Percentiles rank a stretch among this genome's conserved stretches.
These are phyloP conservation scores for Diplodus sargus DNA, from an alignment of 2,797 vertebrate genomes.

Conservation along the genomic window DNA sequence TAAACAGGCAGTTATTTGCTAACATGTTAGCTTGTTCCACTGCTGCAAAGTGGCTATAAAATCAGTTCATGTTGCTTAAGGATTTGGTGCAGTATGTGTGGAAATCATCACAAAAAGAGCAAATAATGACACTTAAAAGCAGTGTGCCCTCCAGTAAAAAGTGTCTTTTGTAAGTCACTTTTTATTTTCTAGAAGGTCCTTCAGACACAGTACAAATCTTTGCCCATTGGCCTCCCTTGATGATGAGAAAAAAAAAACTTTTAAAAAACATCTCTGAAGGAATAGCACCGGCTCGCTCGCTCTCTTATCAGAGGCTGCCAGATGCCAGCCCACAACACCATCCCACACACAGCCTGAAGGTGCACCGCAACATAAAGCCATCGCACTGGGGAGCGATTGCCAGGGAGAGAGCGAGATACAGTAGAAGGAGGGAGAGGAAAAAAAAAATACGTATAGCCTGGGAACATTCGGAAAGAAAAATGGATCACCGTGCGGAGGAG, in stretches of 20 bases:
- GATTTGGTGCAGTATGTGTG: not conserved
- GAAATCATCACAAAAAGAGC: slow-evolving; percentile 19
- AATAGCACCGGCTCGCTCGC: slow-evolving; percentile 69
- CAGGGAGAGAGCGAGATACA: slow-evolving; percentile 62
- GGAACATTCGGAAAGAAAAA: slow-evolving; percentile 73
- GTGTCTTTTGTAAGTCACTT: slow-evolving; percentile 26
- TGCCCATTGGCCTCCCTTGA: slow-evolving; percentile 52
- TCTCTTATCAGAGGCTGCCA: slow-evolving; percentile 86
- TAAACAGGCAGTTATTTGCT: not conserved
- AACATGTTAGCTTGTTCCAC: not conserved
- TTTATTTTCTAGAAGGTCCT: slow-evolving; percentile 50
- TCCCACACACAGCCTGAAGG: slow-evolving; percentile 83
- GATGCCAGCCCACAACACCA: slow-evolving; percentile 82
- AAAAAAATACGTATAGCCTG: slow-evolving; percentile 68
- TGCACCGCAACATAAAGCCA: slow-evolving; percentile 77
- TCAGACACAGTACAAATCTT: slow-evolving; percentile 44
- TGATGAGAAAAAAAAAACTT: slow-evolving; percentile 5
- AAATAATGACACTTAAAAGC: slow-evolving; percentile 11
- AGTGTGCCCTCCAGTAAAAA: not conserved
- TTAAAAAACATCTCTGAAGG: slow-evolving; percentile 66
- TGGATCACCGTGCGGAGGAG: slow-evolving; percentile 74
- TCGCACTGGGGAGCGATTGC: slow-evolving; percentile 52
- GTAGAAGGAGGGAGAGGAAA: slow-evolving; percentile 55
- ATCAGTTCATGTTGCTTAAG: slow-evolving; percentile 6
- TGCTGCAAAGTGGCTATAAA: not conserved